Conservation (phyloP, 2,797 vertebrate genomes). For the Todus mexicanus region DNA sequence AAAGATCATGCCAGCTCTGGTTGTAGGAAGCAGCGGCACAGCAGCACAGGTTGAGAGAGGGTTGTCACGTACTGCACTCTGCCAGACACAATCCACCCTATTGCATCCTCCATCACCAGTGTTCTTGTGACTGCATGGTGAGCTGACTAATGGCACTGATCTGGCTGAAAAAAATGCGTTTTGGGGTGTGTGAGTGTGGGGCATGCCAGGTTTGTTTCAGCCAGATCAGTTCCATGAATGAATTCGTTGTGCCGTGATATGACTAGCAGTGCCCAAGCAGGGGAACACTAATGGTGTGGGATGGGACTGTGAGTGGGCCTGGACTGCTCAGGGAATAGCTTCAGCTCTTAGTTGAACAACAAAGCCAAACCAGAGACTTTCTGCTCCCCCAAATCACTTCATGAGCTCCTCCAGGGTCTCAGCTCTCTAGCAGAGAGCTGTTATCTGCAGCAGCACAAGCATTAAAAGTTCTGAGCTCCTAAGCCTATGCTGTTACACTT, state of each 20-base stretch:
- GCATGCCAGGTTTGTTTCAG: neutral
- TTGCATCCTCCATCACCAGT: neutral
- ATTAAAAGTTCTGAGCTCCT: neutral
- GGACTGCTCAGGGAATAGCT: neutral
- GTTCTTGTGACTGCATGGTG: neutral
- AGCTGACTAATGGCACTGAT: neutral
- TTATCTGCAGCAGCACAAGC: neutral
- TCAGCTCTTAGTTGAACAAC: neutral
- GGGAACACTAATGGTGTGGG: rapidly evolving
- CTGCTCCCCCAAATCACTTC: neutral
- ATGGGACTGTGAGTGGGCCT: neutral
- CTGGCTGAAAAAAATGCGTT: neutral
- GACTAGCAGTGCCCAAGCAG: neutral
- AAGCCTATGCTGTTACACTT: neutral
- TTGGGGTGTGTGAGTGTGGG: neutral
- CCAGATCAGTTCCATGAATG: rapidly evolving
- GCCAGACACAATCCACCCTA: neutral
- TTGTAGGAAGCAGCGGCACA: neutral
- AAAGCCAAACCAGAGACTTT: neutral
- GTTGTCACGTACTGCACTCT: neutral
- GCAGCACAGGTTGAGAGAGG: neutral
- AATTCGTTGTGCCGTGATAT: rapidly evolving
- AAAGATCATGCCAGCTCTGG: rapidly evolving
- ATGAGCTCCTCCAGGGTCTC: neutral
- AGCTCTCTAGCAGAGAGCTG: neutral